Evolutionary conservation across 2,113 vertebrate genomes (phyloP).

Genomic region (Seriola dumerili): DNA sequence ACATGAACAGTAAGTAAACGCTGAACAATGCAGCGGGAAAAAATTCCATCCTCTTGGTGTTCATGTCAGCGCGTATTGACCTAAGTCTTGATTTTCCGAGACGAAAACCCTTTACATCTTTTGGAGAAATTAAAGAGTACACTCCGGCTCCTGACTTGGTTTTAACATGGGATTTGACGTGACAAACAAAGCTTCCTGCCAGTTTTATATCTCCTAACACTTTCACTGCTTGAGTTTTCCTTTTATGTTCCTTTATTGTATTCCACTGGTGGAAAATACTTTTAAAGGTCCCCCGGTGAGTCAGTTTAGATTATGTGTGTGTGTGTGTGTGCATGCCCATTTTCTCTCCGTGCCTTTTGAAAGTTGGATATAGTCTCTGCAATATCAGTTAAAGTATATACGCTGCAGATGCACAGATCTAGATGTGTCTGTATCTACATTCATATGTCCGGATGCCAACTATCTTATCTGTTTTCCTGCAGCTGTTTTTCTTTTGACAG

Average conservation of each 20-base stretch:
- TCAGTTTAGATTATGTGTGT: background rate
- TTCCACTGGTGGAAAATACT: conserved; percentile 51
- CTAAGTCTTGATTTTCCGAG: background rate
- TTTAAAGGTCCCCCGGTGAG: conserved; percentile 45
- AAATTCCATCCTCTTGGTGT: background rate
- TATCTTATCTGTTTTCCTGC: background rate
- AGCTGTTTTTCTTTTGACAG: background rate
- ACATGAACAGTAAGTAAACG: background rate
- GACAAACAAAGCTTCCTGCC: conserved; percentile 30
- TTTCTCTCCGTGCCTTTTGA: conserved; percentile 2
- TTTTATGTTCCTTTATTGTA: conserved; percentile 40
- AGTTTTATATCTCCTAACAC: conserved; percentile 55
- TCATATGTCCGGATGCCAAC: background rate
- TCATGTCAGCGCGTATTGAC: background rate
- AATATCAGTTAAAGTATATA: background rate
- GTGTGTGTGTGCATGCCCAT: conserved; percentile 10
- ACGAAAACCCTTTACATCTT: too few species aligned
- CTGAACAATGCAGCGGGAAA: background rate
- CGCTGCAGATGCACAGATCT: background rate
- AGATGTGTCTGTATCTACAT: background rate
- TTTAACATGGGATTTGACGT: conserved; percentile 12
- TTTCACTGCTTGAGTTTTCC: conserved; percentile 39
- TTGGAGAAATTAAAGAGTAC: background rate
- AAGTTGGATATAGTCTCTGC: conserved; percentile 27
- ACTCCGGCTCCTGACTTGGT: background rate